These are phyloP conservation scores for Oncorhynchus keta DNA, from an alignment of 2,113 vertebrate species.

Conservation along the genomic window DNA sequence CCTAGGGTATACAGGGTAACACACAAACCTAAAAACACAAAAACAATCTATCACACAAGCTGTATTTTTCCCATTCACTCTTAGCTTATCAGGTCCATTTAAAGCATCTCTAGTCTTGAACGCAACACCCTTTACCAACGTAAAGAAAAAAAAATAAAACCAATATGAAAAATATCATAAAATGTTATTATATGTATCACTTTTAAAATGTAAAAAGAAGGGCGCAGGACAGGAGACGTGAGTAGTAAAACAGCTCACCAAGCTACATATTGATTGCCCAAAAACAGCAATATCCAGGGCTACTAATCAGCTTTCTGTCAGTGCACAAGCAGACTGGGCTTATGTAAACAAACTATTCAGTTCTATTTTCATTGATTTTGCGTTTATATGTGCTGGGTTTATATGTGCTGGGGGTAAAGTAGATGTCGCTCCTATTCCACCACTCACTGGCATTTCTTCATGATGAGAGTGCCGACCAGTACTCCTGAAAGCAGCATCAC, in stretches of 20 bases:
- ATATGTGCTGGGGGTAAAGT: not conserved
- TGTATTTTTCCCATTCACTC: constrained; percentile 21
- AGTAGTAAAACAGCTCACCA: constrained; percentile 41
- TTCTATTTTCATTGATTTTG: constrained; percentile 29
- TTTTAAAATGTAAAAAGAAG: not conserved
- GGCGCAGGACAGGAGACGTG: constrained; percentile 33
- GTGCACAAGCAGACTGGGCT: constrained; percentile 56
- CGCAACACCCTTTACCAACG: constrained; percentile 11
- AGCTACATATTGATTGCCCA: constrained; percentile 47
- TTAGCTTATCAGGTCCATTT: constrained; percentile 55
- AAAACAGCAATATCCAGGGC: constrained; percentile 30
- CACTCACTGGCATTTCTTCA: constrained; percentile 46
- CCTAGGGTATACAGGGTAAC: constrained; percentile 27
- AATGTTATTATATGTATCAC: not conserved
- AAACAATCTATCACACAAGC: constrained; percentile 21
- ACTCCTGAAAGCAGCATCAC: constrained; percentile 49
- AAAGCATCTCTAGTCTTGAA: constrained; percentile 47
- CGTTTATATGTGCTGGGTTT: constrained; percentile 25
- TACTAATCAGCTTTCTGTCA: constrained; percentile 24
- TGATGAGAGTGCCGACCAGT: constrained; percentile 41
- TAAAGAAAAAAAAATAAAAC: not conserved
- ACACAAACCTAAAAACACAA: not conserved
- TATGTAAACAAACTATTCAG: constrained; percentile 60
- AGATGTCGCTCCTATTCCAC: constrained; percentile 1
- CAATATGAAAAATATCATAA: not conserved